These are phyloP conservation scores for Grallaria varia DNA, from an alignment of 2,113 vertebrate species.

Conservation along the genomic window DNA sequence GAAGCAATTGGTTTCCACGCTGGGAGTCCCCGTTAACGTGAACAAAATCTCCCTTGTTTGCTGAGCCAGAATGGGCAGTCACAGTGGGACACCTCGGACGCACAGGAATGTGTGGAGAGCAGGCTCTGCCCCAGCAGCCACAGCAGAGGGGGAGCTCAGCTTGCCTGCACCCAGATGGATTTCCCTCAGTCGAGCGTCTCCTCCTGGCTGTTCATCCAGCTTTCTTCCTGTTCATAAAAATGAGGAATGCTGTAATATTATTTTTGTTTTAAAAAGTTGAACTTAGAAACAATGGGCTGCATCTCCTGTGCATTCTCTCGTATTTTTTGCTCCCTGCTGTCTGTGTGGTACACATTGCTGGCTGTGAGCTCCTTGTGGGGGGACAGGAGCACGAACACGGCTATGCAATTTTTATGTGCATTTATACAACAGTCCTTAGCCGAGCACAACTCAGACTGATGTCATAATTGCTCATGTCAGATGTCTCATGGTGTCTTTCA, in stretches of 20 bases:
- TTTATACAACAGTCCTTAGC: neutral
- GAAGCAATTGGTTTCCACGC: neutral
- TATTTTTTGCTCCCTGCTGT: neutral
- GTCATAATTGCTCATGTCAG: neutral
- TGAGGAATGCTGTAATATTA: neutral
- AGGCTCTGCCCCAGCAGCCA: accelerated
- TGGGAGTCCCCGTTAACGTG: neutral
- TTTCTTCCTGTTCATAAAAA: neutral
- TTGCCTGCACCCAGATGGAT: neutral
- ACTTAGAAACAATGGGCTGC: neutral
- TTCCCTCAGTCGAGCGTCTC: accelerated
- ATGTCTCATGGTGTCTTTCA: neutral
- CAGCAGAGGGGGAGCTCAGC: neutral
- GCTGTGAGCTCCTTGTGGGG: neutral
- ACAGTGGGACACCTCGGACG: accelerated
- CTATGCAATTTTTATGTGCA: neutral
- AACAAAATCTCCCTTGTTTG: neutral
- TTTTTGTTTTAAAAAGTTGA: neutral
- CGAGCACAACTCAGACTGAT: neutral
- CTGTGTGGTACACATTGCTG: neutral
- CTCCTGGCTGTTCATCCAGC: neutral
- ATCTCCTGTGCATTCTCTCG: neutral
- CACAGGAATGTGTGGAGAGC: accelerated
- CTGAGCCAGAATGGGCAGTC: neutral
- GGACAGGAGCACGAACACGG: neutral